These are phyloP conservation scores for Varroa destructor DNA, from an alignment of 1,140 invertebrate species.

Conservation along the genomic window DNA sequence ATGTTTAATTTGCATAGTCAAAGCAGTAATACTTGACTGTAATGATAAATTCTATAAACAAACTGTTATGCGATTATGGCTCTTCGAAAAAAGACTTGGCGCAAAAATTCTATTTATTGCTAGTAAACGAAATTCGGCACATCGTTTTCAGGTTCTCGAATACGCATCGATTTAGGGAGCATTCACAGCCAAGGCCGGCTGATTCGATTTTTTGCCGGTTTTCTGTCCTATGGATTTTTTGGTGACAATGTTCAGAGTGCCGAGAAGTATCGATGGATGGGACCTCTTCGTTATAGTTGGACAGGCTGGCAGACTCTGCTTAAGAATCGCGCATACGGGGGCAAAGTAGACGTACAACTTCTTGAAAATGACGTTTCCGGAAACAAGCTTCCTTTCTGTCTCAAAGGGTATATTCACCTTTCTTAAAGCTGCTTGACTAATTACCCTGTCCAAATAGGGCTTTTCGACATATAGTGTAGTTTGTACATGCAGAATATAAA, in stretches of 20 bases:
- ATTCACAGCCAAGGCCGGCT: slow-evolving; percentile 54
- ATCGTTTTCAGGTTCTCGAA: slow-evolving; percentile 31
- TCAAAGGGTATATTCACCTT: slow-evolving; percentile 15
- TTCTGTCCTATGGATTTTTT: slow-evolving; percentile 73
- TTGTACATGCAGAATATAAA: too few species aligned
- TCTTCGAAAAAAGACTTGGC: too few species aligned
- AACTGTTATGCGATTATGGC: too few species aligned
- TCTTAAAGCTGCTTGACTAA: too few species aligned
- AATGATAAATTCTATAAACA: too few species aligned
- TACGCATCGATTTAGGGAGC: slow-evolving; percentile 54
- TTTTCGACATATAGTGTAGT: too few species aligned
- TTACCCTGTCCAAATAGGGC: too few species aligned
- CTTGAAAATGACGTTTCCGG: background rate
- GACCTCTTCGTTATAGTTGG: slow-evolving; percentile 70
- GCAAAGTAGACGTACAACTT: slow-evolving; percentile 29
- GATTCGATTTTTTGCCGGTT: slow-evolving; percentile 59
- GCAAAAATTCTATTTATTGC: too few species aligned
- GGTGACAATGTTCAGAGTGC: slow-evolving; percentile 70
- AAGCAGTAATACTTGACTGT: too few species aligned
- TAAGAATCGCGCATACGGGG: slow-evolving; percentile 37
- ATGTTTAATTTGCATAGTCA: too few species aligned
- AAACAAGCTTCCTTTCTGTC: background rate
- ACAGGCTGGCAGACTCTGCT: slow-evolving; percentile 46
- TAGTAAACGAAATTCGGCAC: too few species aligned
- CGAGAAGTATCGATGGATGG: slow-evolving; percentile 73